A percentile compares a stretch with the other conserved stretches of the same genome.
Conservation (phyloP, 2,113 vertebrate species). For the Mormyrus lacerda region DNA sequence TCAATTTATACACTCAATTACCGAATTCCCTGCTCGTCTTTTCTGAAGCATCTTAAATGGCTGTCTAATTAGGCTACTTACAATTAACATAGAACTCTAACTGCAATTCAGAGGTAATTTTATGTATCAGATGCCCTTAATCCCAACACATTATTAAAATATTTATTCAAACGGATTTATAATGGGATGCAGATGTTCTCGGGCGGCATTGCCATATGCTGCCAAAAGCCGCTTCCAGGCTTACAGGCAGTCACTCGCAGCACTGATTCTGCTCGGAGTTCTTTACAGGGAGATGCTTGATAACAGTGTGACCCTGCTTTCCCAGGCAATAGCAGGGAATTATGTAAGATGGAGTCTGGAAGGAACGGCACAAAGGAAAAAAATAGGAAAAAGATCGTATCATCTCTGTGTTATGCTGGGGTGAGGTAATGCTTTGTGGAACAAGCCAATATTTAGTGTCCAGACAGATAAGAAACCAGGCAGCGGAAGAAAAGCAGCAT, state of each 20-base stretch:
- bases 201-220: constrained; percentile 29
- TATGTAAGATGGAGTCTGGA: not conserved
- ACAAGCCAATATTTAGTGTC: not conserved
- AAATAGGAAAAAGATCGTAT: not conserved
- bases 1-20: constrained; percentile 77
- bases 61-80: constrained; percentile 81
- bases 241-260: not conserved
- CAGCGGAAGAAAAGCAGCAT: not conserved
- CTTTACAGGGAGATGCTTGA: not conserved
- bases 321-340: not conserved
- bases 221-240: not conserved
- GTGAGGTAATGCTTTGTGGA: not conserved
- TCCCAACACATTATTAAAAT: constrained; percentile 79
- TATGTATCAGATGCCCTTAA: constrained; percentile 77
- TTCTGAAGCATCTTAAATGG: constrained; percentile 74
- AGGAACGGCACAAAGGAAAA: not conserved
- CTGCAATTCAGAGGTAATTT: constrained; percentile 78
- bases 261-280: not conserved
- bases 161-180: constrained; percentile 77
- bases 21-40: constrained; percentile 75
- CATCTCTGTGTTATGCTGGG: not conserved
- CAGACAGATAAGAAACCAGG: not conserved
- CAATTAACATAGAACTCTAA: constrained; percentile 80
- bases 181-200: constrained; percentile 70
- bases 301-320: not conserved